Conservation (phyloP, 2,113 vertebrate genomes). For the Thunnus maccoyii region DNA sequence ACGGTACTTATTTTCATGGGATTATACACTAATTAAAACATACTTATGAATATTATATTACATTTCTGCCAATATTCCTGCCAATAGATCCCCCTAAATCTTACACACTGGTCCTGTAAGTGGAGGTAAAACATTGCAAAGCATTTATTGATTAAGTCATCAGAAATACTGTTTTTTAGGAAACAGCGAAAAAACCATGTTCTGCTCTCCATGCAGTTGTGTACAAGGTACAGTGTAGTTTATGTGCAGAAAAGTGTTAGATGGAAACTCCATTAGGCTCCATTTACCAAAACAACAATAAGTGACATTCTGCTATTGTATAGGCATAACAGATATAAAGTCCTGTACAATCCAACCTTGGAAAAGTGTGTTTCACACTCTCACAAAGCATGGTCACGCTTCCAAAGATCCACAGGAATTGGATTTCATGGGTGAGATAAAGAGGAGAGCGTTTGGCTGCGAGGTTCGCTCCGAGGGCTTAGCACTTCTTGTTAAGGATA, state of each 20-base stretch:
- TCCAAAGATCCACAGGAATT: conserved; percentile 56
- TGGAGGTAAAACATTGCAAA: not conserved
- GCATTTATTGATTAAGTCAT: not conserved
- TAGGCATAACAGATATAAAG: conserved; percentile 21
- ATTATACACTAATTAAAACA: too few relatives aligned
- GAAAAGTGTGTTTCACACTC: conserved; percentile 57
- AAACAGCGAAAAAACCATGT: not conserved
- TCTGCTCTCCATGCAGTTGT: conserved; percentile 2
- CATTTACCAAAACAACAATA: conserved; percentile 23
- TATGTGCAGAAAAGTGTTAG: not conserved
- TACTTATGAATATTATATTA: too few relatives aligned
- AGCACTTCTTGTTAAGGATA: conserved; percentile 46
- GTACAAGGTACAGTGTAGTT: not conserved
- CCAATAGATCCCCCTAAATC: too few relatives aligned
- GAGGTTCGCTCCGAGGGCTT: conserved; percentile 52
- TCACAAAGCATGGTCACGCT: conserved; percentile 57
- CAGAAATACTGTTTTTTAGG: not conserved
- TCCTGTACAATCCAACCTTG: conserved; percentile 32
- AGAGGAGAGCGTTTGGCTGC: conserved; percentile 50
- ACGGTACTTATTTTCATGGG: too few relatives aligned
- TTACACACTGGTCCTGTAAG: too few relatives aligned
- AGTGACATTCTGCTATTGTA: conserved; percentile 25
- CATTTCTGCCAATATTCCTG: too few relatives aligned
- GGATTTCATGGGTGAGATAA: conserved; percentile 71
- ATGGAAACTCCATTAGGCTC: not conserved